Evolutionary conservation across 2,797 vertebrate species (phyloP).

Genomic region (Anniella stebbinsi): DNA sequence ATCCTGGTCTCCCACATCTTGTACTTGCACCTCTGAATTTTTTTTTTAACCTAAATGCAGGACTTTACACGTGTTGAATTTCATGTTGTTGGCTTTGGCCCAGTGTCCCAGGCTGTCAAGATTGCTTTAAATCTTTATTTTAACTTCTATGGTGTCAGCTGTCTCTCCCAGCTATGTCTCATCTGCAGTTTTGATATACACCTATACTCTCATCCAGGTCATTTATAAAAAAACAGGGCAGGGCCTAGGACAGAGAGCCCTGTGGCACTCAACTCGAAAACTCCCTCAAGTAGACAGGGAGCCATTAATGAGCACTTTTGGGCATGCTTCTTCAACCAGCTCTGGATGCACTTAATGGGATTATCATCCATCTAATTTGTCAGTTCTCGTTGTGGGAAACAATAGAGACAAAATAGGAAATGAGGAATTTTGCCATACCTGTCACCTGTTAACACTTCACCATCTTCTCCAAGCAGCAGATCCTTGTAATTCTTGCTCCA

Average conservation of each 20-base stretch:
- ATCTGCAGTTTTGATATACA: neutral
- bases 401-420: neutral
- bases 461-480: neutral
- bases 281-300: neutral
- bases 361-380: neutral
- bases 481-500: neutral
- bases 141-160: neutral
- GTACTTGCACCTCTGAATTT: neutral
- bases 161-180: neutral
- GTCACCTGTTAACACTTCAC: neutral
- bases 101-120: neutral
- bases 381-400: neutral
- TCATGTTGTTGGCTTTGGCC: neutral
- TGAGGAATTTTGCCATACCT: too few species aligned
- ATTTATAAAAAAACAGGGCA: neutral
- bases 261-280: neutral
- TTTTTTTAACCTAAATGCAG: neutral
- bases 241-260: neutral
- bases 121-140: neutral
- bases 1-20: neutral
- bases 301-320: neutral
- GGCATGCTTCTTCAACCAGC: neutral
- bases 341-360: neutral
- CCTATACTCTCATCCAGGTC: neutral
- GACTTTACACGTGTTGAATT: neutral